phyloP scores from a whole-genome alignment of 2,797 vertebrate species.

The Argya squamiceps region DNA sequence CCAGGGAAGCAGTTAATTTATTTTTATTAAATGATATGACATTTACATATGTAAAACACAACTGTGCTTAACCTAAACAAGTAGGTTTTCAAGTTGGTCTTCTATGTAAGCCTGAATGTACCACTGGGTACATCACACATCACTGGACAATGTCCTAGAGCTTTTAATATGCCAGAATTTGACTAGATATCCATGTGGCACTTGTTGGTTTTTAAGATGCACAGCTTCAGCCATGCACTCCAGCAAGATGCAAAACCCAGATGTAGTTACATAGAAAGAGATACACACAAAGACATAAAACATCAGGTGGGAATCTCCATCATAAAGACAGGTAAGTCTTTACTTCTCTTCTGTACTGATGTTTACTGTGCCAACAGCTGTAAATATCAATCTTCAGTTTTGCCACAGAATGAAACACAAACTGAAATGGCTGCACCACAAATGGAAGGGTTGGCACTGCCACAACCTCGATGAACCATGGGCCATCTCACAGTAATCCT shows the following conservation, averaged over 20 bases:
- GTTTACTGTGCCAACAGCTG: neutral
- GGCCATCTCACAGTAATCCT: neutral
- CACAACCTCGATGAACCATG: neutral
- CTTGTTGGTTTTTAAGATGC: neutral
- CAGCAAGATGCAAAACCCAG: neutral
- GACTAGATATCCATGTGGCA: neutral
- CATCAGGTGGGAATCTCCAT: neutral
- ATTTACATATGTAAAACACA: neutral
- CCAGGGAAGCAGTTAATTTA: neutral
- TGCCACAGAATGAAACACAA: neutral
- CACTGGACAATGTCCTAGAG: neutral
- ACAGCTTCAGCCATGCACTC: neutral
- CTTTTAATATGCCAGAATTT: neutral
- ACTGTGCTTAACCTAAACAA: neutral
- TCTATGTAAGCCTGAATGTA: neutral
- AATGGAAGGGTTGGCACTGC: neutral
- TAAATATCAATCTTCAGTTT: neutral
- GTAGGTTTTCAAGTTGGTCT: neutral
- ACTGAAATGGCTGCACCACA: neutral
- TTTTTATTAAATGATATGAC: neutral
- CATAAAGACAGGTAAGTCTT: neutral
- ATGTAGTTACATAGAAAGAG: neutral
- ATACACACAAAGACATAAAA: neutral
- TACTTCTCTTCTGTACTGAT: neutral
- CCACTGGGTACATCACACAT: neutral